A percentile compares a stretch with the other conserved stretches of the same genome.
Conservation (phyloP, 2,797 vertebrate species). For the Pangasius djambal region DNA sequence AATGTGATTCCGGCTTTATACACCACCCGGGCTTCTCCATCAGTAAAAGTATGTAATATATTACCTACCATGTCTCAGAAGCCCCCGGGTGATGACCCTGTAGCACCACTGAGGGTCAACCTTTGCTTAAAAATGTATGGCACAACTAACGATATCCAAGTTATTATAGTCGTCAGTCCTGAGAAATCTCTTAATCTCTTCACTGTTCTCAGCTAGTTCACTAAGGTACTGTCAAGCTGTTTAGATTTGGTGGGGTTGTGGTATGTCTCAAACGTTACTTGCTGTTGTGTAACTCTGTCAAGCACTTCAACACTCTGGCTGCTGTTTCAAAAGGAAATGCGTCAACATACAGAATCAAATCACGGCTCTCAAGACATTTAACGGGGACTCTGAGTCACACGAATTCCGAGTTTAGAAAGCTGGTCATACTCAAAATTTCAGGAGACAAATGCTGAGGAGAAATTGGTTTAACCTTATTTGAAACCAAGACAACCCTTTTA, state of each 20-base stretch:
- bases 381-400: not conserved
- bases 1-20: not conserved
- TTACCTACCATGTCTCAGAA: not conserved
- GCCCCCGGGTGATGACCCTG: not conserved
- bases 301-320: not conserved
- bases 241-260: not conserved
- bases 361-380: not conserved
- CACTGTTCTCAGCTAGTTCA: not conserved
- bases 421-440: not conserved
- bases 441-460: not conserved
- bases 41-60: not conserved
- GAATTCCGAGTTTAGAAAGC: not conserved
- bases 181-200: not conserved
- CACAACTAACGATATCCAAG: not conserved
- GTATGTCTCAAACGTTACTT: not conserved
- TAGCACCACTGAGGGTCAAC: not conserved
- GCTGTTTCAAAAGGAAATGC: not conserved
- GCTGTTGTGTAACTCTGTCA: not conserved
- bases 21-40: not conserved
- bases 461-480: not conserved
- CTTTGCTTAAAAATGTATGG: not conserved
- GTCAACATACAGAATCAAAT: not conserved
- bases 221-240: not conserved
- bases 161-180: not conserved
- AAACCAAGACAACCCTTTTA: not conserved